Evolutionary conservation across 92 coral and sea anemone genomes (phyloP), one percentile per base, ranked within the genome.

Genomic region (Epizoanthus fatuus): DNA sequence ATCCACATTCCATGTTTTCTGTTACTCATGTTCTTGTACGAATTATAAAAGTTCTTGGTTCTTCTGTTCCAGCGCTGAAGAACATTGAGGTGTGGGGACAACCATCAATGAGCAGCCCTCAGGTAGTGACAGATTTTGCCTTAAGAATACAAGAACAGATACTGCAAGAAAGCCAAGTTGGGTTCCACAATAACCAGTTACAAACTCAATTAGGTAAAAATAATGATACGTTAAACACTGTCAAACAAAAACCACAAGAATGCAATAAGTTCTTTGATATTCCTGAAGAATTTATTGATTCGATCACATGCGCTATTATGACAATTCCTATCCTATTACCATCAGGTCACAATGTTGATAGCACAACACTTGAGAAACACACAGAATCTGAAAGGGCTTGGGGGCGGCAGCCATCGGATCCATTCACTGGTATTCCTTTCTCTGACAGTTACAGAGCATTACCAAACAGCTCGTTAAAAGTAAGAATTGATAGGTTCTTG

Each of bases 331-430:
- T 97, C 89, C 75, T 97, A 15, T 81, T 97, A 32, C 99, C 99
- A 13, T 97, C 99, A 25, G 99, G 99, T n/a, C 91, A 88, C 35
- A 97, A 94, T 59, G 70, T 97, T 55, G 99, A 97, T 58, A 81
- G 91, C 51, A 85, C 86, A 6, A 97, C 99, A 13, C 91, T 97
- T 8, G 99, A 97, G 57, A 97, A 91, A 86, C 99, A 97, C 74
- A 84, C 82, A n/a, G 85, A 80, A 32, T 85, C 92, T 5, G 99
- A 97, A 68, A 81, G 89, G 59, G 86, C 66, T 4, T 97, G 98
- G 98, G 99, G 99, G 4, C 91, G 99, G 65, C 65, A 75, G 40
- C 95, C 99, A 19, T 88, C 95, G 47, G 99, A 97, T 65, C 99
- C 99, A 19, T 97, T 97, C 63, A 97, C 99, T 59, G 99, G 99